Base-by-base conservation (phyloP, 2,888 invertebrate species). In the Cotesia congregata region DNA sequence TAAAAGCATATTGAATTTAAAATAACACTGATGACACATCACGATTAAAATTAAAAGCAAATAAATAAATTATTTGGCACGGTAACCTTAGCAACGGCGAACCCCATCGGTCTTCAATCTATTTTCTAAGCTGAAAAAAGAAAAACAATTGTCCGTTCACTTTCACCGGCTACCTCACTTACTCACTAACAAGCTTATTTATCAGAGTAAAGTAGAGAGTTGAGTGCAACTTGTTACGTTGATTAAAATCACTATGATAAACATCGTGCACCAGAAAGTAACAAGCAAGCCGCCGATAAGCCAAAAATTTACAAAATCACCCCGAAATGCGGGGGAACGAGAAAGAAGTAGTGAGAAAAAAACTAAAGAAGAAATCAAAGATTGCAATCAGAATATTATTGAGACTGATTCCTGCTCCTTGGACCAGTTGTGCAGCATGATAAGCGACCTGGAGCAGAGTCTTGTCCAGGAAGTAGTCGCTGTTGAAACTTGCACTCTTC, bases 301-400 rank as follows among this genome's bases (percentile, higher is more conserved):
- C 30, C 80, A 77, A 76, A 78, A 76, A 59, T 74, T 38, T 65
- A 73, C 71, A 40, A 75, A 40, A 64, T 41, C 41, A 38, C 40
- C 40, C 1, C 38, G 38, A 67, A 68, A 64, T 12, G 60, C 15
- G 39, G 41, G 9, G 9, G 15, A 39, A 9, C 30, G 62, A 38
- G n/a, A n/a, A 30, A 61, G 4, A 62, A 60, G 5, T 38, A 12
- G 15, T 75, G 39, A 17, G 50, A 12, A 61, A 67, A 15, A 39
- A 2, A 6, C 6, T 6, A 61, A 69, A 65, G 60, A 61, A 5
- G 30, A 39, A 9, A 30, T 76, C 1, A 83, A 78, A 41, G 87
- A 88, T 74, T 84, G 83, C 70, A 84, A 88, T 80, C 85, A 84
- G 62, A 88, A 87, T 72, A 77, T 87, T 3, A 85, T 88, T 15